These are phyloP conservation scores for Muscidifurax raptorellus DNA, from an alignment of 1,140 invertebrate genomes.

Conservation along the genomic window DNA sequence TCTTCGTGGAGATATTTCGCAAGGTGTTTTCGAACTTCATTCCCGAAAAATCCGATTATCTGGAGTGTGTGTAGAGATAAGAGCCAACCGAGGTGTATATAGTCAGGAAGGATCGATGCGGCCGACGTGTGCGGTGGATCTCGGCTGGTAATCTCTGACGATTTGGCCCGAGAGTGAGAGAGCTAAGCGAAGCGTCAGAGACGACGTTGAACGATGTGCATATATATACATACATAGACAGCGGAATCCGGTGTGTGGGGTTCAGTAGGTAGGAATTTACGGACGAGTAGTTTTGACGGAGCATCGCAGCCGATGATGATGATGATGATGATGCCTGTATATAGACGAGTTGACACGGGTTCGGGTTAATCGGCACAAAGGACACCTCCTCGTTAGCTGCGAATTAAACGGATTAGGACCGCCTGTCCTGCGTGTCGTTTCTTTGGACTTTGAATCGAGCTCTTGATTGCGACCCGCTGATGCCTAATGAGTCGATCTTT, in stretches of 20 bases:
- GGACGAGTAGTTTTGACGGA: conserved; percentile 37
- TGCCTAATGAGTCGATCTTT: background rate
- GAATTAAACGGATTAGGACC: conserved; percentile 60
- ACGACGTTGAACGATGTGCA: background rate
- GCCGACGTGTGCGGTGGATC: background rate
- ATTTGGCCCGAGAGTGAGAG: background rate
- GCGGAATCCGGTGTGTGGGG: background rate
- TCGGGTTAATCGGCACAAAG: conserved; percentile 64
- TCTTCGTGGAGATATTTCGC: too few relatives aligned
- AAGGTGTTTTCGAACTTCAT: too few relatives aligned
- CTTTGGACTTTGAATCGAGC: background rate
- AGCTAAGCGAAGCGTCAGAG: background rate
- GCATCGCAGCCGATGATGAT: background rate
- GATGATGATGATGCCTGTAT: too few relatives aligned
- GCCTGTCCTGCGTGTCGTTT: background rate
- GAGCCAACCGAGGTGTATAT: background rate
- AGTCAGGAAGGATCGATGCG: background rate
- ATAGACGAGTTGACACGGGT: conserved; percentile 25
- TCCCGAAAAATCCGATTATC: background rate
- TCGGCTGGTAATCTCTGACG: conserved; percentile 1
- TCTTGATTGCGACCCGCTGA: conserved; percentile 14
- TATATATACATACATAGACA: background rate
- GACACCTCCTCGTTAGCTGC: conserved; percentile 61
- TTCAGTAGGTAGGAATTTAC: conserved; percentile 39
- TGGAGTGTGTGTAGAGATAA: background rate